phyloP scores from a whole-genome alignment of 2,888 invertebrate genomes.

The Meteorus colon region DNA sequence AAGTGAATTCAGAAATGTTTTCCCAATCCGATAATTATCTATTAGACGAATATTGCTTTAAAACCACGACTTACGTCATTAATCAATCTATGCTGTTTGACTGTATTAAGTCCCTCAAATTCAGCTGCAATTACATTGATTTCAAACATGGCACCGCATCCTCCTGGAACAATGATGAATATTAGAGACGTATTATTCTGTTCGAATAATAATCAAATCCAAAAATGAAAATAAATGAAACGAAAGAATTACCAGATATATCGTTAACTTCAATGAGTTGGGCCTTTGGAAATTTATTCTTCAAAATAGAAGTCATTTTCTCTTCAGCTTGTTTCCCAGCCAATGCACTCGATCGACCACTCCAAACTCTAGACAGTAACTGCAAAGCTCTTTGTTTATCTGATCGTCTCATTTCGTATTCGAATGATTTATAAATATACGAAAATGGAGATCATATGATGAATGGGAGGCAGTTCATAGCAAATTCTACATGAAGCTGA shows the following conservation, averaged over 20 bases:
- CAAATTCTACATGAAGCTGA: not conserved
- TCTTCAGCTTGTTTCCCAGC: constrained; percentile 69
- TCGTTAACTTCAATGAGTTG: constrained; percentile 80
- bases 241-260: constrained; percentile 76
- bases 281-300: constrained; percentile 77
- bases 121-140: constrained; percentile 81
- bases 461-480: not conserved
- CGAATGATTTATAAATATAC: constrained; percentile 1
- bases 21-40: not conserved
- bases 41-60: constrained; percentile 24
- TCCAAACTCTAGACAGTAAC: constrained; percentile 71
- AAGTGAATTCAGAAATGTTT: constrained; percentile 48
- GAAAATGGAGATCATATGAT: not conserved
- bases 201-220: constrained; percentile 1
- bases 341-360: constrained; percentile 62
- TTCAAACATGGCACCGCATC: constrained; percentile 89
- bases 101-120: constrained; percentile 80
- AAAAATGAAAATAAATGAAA: constrained; percentile 4
- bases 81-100: constrained; percentile 84
- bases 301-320: constrained; percentile 72
- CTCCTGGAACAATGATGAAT: constrained; percentile 74
- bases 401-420: constrained; percentile 57
- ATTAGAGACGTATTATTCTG: not conserved
- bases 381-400: constrained; percentile 69
- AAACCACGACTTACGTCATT: constrained; percentile 75